Evolutionary conservation across 2,797 vertebrate species (phyloP).

Genomic region (Platyrinchus mystaceus): DNA sequence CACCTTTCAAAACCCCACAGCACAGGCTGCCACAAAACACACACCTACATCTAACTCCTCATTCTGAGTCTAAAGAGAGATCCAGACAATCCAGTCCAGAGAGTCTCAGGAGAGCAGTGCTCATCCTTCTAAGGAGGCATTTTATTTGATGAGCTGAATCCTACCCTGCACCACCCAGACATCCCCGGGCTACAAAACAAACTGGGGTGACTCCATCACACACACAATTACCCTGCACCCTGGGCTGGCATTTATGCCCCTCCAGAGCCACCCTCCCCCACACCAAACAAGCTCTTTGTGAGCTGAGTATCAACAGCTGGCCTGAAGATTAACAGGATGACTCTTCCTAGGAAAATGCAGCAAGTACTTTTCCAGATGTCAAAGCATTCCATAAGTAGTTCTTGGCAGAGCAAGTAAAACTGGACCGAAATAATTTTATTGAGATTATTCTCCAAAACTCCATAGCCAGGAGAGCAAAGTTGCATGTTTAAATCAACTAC

Average conservation of each 20-base stretch:
- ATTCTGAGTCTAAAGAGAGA: background rate
- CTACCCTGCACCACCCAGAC: background rate
- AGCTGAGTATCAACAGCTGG: background rate
- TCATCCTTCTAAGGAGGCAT: background rate
- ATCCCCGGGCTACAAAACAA: background rate
- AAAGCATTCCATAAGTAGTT: background rate
- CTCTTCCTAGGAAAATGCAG: background rate
- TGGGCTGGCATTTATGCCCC: background rate
- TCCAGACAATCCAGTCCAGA: background rate
- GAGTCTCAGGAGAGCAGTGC: background rate
- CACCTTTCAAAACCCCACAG: background rate
- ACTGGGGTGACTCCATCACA: background rate
- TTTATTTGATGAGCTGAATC: background rate
- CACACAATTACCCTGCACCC: background rate
- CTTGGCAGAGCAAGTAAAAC: background rate
- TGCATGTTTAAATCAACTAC: background rate
- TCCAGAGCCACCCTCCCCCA: background rate
- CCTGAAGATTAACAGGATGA: background rate
- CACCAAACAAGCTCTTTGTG: background rate
- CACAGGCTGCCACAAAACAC: background rate
- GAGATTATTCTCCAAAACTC: background rate
- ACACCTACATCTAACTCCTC: background rate
- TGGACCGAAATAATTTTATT: background rate
- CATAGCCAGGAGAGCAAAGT: background rate
- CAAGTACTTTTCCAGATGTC: conserved; percentile 22